Base-by-base conservation (phyloP, 2,888 invertebrate species). In the Pyrrhosoma nymphula region DNA sequence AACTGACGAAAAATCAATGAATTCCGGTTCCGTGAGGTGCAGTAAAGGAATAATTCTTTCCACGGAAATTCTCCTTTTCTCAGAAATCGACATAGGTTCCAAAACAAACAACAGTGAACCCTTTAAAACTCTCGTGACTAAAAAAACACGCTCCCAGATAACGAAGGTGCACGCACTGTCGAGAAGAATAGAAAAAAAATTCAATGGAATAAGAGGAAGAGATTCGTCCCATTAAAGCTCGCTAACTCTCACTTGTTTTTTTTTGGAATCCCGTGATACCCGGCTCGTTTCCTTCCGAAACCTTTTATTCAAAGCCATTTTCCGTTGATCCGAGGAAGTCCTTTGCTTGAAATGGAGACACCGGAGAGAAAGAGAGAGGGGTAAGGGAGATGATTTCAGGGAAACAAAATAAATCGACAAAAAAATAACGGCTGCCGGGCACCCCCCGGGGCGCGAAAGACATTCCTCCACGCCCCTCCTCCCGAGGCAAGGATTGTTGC, bases 401-500 rank as follows among this genome's bases (percentile, higher is more conserved):
- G 18, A 69, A 69, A 82, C n/a, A 69, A 82, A 82, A 35, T 4
- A 82, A 82, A 82, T 35, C 0, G 35, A 35, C 35, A 14, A 82
- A 82, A 82, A 69, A 82, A 82, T 35, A 0, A 16, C 18, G 82
- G 35, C n/a, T n/a, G 30, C 26, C 10, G 39, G 63, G 63, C 23
- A 93, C 12, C 69, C 12, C 69, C 93, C 47, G 47, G 75, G 69
- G 93, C 69, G 69, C 63, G 56, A 60, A 35, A 35, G 69, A 47
- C 47, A 47, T 93, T 93, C 69, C 60, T 93, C 63, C 60, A 39
- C 91, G n/a, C 39, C 91, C 35, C 90, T 60, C 35, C 91, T 91
- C 91, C 56, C 8, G 82, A 82, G 82, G 35, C 82, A 16, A n/a
- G 69, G 75, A 93, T 93, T 93, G 93, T 75, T 75, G 93, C 93